Base-by-base conservation (phyloP, 2,113 vertebrate genomes). In the Acrocephalus kingi region DNA sequence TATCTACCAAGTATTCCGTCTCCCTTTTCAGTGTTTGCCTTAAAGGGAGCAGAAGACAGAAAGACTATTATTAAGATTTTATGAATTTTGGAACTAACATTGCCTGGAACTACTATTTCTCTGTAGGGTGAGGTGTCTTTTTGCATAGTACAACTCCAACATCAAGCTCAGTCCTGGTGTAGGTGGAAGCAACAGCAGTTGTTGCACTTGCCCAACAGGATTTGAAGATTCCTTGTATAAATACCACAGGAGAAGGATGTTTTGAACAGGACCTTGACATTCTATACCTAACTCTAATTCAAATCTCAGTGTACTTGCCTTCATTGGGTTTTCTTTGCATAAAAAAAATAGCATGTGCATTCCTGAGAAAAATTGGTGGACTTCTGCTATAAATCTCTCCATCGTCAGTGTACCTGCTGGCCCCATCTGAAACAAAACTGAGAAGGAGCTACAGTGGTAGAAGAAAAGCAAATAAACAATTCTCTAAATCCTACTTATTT, bases 301-400 rank as follows among this genome's bases (percentile, higher is more conserved):
- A 87, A 82, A 89, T n/a, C 74, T 41, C 79, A 12, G 49, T 48
- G 73, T 85, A 93, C 66, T 90, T 93, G 78, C 95, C 89, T 95
- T 91, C 95, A 83, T 71, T 93, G 91, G 92, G 77, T 96, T 96
- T 93, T 91, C 87, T 90, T 80, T 96, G 94, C 16, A 0, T 90
- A 89, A 89, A 22, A 62, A 62, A 84, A 96, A 87, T 17, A 95
- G 93, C 96, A 95, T 76, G 94, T 93, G 94, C 62, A 93, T 93
- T 95, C 87, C 79, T 84, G 71, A 91, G 77, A 91, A 82, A 84
- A 89, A 93, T 5, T 59, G 80, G 80, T 87, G 95, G 77, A 92
- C 89, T 90, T 93, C 96, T 95, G 87, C 61, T 80, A 84, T 79
- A 72, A 66, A 85, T 79, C 87, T 94, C 84, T 96, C 90, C 89